phyloP scores from a whole-genome alignment of 2,113 vertebrate genomes.

The Zosterops lateralis region DNA sequence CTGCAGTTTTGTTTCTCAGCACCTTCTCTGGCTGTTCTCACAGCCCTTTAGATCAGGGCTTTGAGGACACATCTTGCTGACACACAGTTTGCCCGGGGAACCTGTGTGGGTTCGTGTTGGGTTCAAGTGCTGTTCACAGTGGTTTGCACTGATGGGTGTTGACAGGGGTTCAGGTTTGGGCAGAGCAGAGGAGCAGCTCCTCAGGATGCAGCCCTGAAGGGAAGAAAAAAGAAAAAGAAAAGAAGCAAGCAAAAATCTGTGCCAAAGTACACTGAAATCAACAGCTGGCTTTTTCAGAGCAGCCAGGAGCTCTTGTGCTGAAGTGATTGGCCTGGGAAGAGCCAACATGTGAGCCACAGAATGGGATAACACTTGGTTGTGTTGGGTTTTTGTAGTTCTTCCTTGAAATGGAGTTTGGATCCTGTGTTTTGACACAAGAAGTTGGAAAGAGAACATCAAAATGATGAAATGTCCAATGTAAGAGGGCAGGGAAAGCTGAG shows the following conservation, averaged over 20 bases:
- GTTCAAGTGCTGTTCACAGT: not conserved
- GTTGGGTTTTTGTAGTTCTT: not conserved
- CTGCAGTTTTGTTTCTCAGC: not conserved
- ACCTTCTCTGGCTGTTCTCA: not conserved
- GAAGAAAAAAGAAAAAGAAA: not conserved
- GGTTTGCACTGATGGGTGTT: not conserved
- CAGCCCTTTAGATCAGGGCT: not conserved
- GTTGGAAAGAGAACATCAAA: not conserved
- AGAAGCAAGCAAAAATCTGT: not conserved
- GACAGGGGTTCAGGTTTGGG: slow-evolving; percentile 34
- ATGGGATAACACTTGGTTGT: not conserved
- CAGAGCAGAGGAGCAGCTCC: not conserved
- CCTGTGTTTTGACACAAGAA: not conserved
- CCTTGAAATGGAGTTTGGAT: not conserved
- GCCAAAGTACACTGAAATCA: not conserved
- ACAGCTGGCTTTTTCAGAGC: not conserved
- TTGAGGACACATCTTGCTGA: not conserved
- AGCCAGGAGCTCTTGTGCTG: not conserved
- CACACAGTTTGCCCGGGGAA: not conserved
- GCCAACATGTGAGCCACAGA: not conserved
- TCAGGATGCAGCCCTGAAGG: not conserved
- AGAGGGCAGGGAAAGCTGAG: not conserved
- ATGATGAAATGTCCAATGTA: not conserved
- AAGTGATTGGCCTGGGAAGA: not conserved
- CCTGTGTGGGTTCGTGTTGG: not conserved